Conservation (phyloP, 1,140 invertebrate genomes). For the Heliconius himera region DNA sequence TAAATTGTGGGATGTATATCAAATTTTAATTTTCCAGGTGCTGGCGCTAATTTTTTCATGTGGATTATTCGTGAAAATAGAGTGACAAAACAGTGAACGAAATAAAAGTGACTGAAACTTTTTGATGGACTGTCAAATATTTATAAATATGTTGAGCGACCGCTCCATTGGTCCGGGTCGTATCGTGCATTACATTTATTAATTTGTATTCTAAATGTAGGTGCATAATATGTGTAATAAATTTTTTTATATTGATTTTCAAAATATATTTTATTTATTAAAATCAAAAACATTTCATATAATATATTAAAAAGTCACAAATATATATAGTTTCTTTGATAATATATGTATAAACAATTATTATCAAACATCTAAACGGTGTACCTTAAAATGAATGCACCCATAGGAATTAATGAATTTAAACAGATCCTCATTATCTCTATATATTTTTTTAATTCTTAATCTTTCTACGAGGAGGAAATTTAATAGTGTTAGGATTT, state of each 20-base stretch:
- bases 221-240: constrained; percentile 41
- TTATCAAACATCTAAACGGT: too few species aligned
- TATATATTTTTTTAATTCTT: constrained; percentile 31
- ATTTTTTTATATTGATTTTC: constrained; percentile 34
- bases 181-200: constrained; percentile 49
- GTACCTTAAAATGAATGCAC: too few species aligned
- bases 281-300: neutral
- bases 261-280: constrained; percentile 7
- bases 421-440: neutral
- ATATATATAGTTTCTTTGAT: too few species aligned
- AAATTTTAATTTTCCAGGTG: constrained; percentile 81
- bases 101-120: constrained; percentile 38
- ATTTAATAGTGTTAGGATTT: constrained; percentile 65
- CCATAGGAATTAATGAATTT: neutral
- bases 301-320: neutral
- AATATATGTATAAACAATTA: too few species aligned
- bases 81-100: constrained; percentile 71
- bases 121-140: constrained; percentile 46
- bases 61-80: constrained; percentile 87
- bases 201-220: constrained; percentile 59
- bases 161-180: constrained; percentile 20
- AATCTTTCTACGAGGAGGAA: constrained; percentile 54
- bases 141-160: constrained; percentile 15
- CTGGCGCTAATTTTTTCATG: constrained; percentile 89
- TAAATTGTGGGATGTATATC: neutral